Base-by-base conservation (phyloP, 2,113 vertebrate species). In the Neogobius melanostomus region DNA sequence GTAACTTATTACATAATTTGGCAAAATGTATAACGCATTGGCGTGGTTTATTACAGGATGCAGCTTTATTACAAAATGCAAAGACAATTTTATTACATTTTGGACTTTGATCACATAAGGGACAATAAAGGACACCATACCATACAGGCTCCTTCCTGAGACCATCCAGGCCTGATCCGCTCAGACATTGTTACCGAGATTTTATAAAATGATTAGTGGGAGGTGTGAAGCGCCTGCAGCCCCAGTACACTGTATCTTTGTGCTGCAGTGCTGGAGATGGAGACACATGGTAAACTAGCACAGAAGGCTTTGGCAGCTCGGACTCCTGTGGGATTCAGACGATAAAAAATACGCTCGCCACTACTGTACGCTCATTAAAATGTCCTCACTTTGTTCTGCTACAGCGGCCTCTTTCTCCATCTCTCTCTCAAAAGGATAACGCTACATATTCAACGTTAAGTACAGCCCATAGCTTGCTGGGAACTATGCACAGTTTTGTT, bases 351-450 rank as follows among this genome's bases (percentile, higher is more conserved):
- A 54, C 9, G 21, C 52, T 54, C 52, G 16, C 52, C 52, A 54
- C 53, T 54, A 54, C 50, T 54, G 53, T 54, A 54, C 53, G 16
- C 53, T 54, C 53, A 54, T 54, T 54, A 54, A 54, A 54, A 21
- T 54, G 53, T 54, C 53, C 53, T 54, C 53, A 28, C 53, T 54
- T 54, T 54, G 53, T 54, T 54, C 53, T 54, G 53, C 8, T n/a
- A 21, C 53, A 28, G 53, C 53, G 9, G 53, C 53, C 48, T 49
- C 11, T 8, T 16, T 16, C n/a, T 16, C 9, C 11, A 9, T 28
- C 17, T 28, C 53, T 12, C 2, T 54, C 53, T 21, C 53, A 21
- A 3, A 54, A 28, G 16, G n/a, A 53, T 17, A 6, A 8, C n/a
- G n/a, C 14, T 6, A 53, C 8, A 17, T 17, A 17, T 53, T 17